These are phyloP conservation scores for Gymnothorax reevesii DNA, from an alignment of 2,797 vertebrate species.

Conservation along the genomic window DNA sequence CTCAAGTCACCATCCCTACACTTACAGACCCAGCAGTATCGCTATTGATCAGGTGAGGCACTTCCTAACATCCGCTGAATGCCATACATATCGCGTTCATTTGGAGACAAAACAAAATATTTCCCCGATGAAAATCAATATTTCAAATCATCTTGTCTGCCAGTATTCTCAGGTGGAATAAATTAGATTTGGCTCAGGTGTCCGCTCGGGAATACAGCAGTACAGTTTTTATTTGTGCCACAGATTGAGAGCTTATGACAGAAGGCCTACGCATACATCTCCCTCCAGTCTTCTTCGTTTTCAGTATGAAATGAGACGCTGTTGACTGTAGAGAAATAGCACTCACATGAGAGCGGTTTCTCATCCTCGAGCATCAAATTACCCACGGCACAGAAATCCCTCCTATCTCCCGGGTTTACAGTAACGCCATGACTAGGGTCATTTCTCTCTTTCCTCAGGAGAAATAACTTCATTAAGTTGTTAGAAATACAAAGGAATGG, in stretches of 20 bases:
- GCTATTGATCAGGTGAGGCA: background rate
- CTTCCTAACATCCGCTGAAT: background rate
- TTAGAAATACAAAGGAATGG: slow-evolving; percentile 56
- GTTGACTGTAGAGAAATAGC: slow-evolving; percentile 1
- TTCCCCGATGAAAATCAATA: background rate
- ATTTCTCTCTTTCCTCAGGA: slow-evolving; percentile 54
- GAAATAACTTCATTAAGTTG: slow-evolving; percentile 70
- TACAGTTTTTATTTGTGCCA: background rate
- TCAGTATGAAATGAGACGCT: background rate
- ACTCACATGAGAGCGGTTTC: slow-evolving; percentile 10
- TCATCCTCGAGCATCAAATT: slow-evolving; percentile 32
- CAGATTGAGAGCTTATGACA: slow-evolving; percentile 1
- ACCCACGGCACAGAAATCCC: slow-evolving; percentile 23
- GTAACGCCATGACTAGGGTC: slow-evolving; percentile 13
- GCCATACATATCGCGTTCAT: background rate
- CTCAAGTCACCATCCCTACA: no score
- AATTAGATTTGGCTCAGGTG: background rate
- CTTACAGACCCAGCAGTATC: no score
- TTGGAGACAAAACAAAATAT: background rate
- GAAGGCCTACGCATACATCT: background rate
- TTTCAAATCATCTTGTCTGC: background rate
- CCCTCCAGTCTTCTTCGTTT: background rate
- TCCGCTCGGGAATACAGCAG: background rate
- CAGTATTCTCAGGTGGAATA: background rate
- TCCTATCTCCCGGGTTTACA: slow-evolving; percentile 33